Evolutionary conservation across 1,140 invertebrate species (phyloP).

Genomic region (Cataglyphis hispanica): DNA sequence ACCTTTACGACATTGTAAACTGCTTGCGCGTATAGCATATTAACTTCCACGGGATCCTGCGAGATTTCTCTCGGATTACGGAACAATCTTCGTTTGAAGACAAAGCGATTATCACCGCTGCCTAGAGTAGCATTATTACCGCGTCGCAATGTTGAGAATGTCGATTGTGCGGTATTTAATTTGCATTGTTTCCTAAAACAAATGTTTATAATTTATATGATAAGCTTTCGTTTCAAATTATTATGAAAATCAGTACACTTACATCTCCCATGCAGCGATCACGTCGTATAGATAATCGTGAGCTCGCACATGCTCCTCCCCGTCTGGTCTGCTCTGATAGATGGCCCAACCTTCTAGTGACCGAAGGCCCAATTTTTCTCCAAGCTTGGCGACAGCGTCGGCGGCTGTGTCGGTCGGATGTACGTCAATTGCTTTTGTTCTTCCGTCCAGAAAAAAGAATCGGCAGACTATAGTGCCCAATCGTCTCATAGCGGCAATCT

Average conservation of each 20-base stretch:
- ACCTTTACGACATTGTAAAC: constrained; percentile 98
- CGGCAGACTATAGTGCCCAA: constrained; percentile 97
- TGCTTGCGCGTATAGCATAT: constrained; percentile 97
- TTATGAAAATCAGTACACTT: constrained; percentile 81
- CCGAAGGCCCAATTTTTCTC: constrained; percentile 94
- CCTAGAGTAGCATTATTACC: constrained; percentile 88
- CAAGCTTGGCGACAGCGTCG: constrained; percentile 95
- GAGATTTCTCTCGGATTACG: constrained; percentile 95
- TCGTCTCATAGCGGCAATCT: constrained; percentile 97
- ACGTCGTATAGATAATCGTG: constrained; percentile 98
- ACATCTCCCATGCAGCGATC: constrained; percentile 97
- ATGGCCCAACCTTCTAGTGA: constrained; percentile 97
- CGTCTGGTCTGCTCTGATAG: constrained; percentile 94
- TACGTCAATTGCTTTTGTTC: constrained; percentile 98
- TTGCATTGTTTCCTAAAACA: constrained; percentile 89
- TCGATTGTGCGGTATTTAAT: constrained; percentile 86
- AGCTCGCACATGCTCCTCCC: constrained; percentile 96
- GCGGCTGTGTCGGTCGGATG: constrained; percentile 97
- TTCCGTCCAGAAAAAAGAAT: constrained; percentile 97
- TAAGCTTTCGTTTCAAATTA: constrained; percentile 11
- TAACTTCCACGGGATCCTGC: constrained; percentile 98
- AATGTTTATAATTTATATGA: constrained; percentile 4
- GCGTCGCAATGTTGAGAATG: constrained; percentile 87
- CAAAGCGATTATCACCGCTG: constrained; percentile 96
- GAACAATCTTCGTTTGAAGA: constrained; percentile 97